Evolutionary conservation across 2,888 invertebrate species (phyloP), one percentile per base, ranked within the genome.

Genomic region (Orgyia antiqua): DNA sequence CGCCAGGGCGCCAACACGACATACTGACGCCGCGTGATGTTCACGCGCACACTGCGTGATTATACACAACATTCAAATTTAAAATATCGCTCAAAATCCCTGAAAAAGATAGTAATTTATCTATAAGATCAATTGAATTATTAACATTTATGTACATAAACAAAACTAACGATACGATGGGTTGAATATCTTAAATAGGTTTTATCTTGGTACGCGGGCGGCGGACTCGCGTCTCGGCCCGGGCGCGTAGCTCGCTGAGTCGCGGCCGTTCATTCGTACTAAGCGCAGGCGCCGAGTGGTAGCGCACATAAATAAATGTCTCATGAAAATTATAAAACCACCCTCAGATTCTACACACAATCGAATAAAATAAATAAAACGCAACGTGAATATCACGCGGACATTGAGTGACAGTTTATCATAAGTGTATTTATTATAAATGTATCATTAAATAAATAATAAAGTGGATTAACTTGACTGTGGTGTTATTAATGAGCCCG

Each of bases 41-140:
- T 67, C 84, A 82, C 78, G 82, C 70, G 43, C 27, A 41, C 38
- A 19, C 42, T 24, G 45, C 80, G 75, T 84, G 84, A 51, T 34
- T 51, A 56, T 1, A 9, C 2, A 13, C 13, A 24, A 24, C 74
- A 69, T 75, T 71, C 75, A 68, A 70, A 65, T 56, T 53, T 58
- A 12, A 53, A 57, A 59, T 52, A 55, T 45, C 42, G 52, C 49
- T 58, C 53, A 57, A 63, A 62, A 61, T 58, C 60, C 51, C 49
- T 56, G 45, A 51, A 51, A 45, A 47, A 48, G 59, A 63, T 58
- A 52, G 44, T 59, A 53, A 44, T 55, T 57, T 71, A 76, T 77
- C 72, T 39, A 45, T 39, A 42, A 53, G 46, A 72, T 74, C 59
- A 34, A 53, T 39, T 30, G 51, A 59, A 70, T 69, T 71, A 75